Base-by-base conservation (phyloP, 2,888 invertebrate genomes). In the Megamerina dolium region DNA sequence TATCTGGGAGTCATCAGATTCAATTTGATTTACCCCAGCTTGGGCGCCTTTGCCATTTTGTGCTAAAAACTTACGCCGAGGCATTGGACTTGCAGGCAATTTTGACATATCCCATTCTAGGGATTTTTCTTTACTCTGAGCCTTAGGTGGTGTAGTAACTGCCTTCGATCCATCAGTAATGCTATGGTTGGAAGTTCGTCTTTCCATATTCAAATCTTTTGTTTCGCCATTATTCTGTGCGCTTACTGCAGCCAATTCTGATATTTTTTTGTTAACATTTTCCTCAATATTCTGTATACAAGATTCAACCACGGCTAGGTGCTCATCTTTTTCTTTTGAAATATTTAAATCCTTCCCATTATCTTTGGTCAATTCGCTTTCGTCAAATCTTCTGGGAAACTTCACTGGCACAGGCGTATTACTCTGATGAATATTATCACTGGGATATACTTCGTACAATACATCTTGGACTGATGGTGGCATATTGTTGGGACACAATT, bases 391-490 rank as follows among this genome's bases (percentile, higher is more conserved):
- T 2, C 18, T 31, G 31, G 14, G 35, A n/a, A 10, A 18, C 6
- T 14, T 27, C 13, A 27, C 5, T 27, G 27, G 27, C 5, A 27
- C 27, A 27, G 27, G n/a, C n/a, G n/a, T n/a, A n/a, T n/a, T n/a
- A n/a, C n/a, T n/a, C n/a, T n/a, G n/a, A n/a, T n/a, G n/a, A n/a
- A n/a, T n/a, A 2, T 13, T 16, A 10, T 34, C 18, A 1, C 19
- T 21, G 1, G 42, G 37, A 35, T 43, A 10, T 23, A 23, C 6
- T 34, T 59, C 53, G 1, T 58, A 55, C 18, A 70, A 27, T 14
- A 68, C 45, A 36, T 70, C 70, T 47, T 70, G 70, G 1, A 70
- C 64, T 2, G 70, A 70, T 3, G 70, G 70, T 1, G 68, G 56
- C 63, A 70, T 68, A 42, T 57, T 49, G 2, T 55, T 48, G 0